These are phyloP conservation scores for Julus scanicus DNA, from an alignment of 2,888 invertebrate genomes.

Conservation along the genomic window DNA sequence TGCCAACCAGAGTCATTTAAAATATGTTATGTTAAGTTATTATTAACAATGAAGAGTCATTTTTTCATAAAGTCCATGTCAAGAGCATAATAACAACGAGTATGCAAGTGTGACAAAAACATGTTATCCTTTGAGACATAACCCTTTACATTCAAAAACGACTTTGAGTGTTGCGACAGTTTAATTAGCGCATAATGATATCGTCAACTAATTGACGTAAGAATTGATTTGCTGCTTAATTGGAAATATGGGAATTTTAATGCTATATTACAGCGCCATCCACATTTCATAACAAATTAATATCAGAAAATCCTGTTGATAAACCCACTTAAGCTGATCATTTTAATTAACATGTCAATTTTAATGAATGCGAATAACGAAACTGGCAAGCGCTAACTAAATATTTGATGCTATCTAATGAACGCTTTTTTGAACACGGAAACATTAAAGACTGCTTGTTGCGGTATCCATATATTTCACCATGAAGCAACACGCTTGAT, in stretches of 20 bases:
- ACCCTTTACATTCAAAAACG: no score
- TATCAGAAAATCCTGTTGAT: neutral
- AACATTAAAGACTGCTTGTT: neutral
- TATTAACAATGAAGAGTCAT: no score
- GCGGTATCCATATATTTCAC: neutral
- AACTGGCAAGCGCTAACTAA: slow-evolving; percentile 40
- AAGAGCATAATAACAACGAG: no score
- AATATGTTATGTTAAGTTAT: no score
- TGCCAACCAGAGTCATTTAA: no score
- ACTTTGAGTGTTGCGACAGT: neutral
- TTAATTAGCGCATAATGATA: slow-evolving; percentile 1
- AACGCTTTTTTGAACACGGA: neutral
- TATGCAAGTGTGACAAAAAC: no score
- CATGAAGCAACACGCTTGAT: neutral
- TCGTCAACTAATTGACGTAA: neutral
- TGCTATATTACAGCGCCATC: neutral
- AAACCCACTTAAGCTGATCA: slow-evolving; percentile 7
- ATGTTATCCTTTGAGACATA: no score
- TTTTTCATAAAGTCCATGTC: no score
- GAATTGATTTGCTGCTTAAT: neutral
- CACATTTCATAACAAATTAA: neutral
- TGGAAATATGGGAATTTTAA: neutral
- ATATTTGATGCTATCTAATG: slow-evolving; percentile 7
- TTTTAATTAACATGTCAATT: slow-evolving; percentile 45
- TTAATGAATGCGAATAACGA: slow-evolving; percentile 15